Evolutionary conservation across 2,797 vertebrate genomes (phyloP).

Genomic region (Eulemur rubriventer): DNA sequence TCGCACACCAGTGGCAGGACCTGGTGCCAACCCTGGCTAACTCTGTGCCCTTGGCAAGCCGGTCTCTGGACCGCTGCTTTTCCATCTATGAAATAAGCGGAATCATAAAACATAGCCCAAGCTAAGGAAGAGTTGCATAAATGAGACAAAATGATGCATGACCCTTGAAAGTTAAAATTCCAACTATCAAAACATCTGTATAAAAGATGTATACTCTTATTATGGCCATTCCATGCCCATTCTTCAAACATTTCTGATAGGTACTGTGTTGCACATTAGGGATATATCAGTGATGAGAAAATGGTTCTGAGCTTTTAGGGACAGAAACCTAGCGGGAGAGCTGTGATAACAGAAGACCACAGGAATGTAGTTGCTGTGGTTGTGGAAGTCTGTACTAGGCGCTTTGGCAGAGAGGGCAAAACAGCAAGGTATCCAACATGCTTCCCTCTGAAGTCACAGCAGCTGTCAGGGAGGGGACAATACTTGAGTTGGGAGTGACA

Average conservation of each 20-base stretch:
- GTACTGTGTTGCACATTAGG: too few relatives aligned
- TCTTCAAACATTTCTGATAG: background rate
- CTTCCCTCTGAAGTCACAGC: background rate
- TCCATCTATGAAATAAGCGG: background rate
- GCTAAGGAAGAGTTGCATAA: background rate
- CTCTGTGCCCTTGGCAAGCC: background rate
- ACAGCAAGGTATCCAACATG: rapidly evolving
- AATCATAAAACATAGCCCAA: background rate
- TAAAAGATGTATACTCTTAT: background rate
- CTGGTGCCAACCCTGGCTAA: background rate
- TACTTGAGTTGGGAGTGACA: background rate
- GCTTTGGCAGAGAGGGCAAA: background rate
- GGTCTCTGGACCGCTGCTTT: background rate
- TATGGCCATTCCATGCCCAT: rapidly evolving
- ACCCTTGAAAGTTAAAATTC: background rate
- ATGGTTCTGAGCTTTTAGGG: background rate
- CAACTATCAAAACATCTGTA: background rate
- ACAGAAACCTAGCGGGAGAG: background rate
- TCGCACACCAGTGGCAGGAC: background rate
- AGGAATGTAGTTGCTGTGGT: background rate
- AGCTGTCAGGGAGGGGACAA: background rate
- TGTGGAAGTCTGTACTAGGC: background rate
- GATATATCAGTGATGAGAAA: background rate
- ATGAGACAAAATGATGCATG: background rate
- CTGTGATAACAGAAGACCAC: rapidly evolving